Conservation (phyloP, 2,888 invertebrate species). For the Machimus atricapillus region DNA sequence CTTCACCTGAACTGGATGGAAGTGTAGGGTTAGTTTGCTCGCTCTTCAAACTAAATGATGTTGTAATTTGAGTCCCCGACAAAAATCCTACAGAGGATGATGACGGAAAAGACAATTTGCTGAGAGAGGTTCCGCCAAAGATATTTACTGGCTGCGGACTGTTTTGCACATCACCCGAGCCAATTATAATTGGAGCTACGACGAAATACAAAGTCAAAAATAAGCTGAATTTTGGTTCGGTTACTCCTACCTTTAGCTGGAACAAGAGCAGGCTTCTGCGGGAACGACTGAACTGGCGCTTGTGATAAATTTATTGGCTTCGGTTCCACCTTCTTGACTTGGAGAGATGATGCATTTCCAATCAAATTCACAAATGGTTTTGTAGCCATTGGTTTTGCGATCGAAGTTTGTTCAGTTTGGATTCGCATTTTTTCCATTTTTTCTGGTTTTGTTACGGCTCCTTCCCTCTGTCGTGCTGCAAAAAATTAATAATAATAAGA, state of each 20-base stretch:
- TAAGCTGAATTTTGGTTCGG: not conserved
- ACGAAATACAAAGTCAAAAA: not conserved
- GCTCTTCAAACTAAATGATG: not conserved
- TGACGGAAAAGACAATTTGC: not conserved
- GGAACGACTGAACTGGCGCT: not conserved
- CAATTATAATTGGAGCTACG: not conserved
- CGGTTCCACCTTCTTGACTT: constrained; percentile 13
- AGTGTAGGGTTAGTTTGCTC: not conserved
- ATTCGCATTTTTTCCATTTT: constrained; percentile 51
- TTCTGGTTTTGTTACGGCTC: constrained; percentile 49
- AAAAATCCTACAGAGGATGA: not conserved
- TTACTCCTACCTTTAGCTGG: not conserved
- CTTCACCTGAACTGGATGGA: not conserved
- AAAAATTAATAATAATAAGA: not conserved
- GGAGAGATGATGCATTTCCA: not conserved
- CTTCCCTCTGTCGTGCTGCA: constrained; percentile 52
- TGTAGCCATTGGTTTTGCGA: constrained; percentile 52
- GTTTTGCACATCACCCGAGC: not conserved
- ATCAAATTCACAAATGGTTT: constrained; percentile 49
- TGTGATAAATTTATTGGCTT: not conserved
- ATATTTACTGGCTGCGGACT: not conserved
- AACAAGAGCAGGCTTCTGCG: not conserved
- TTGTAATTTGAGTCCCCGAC: not conserved
- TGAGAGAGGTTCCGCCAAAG: not conserved
- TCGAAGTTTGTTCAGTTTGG: constrained; percentile 45